phyloP scores from a whole-genome alignment of 2,888 invertebrate genomes.

The Epistrophe grossulariae region DNA sequence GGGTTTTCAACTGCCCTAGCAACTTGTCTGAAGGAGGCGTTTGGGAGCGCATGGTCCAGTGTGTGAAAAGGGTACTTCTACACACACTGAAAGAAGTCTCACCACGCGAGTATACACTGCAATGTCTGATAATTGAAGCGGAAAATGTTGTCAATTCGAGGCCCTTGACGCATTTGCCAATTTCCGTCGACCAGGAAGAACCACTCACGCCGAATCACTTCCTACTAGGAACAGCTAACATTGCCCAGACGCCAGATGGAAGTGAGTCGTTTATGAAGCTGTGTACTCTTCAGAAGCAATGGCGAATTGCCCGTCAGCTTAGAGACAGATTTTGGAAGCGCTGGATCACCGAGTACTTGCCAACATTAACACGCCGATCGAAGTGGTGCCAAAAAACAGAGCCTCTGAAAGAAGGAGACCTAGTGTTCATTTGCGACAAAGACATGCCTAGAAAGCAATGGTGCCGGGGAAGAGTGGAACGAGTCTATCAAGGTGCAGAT shows the following conservation, averaged over 20 bases:
- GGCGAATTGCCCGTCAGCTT: conserved; percentile 67
- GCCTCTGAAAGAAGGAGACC: conserved; percentile 48
- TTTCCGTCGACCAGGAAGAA: no score
- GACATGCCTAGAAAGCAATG: neutral
- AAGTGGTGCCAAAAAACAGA: no score
- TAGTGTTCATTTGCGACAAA: neutral
- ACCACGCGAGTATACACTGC: conserved; percentile 25
- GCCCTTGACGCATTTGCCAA: no score
- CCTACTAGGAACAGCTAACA: conserved; percentile 24
- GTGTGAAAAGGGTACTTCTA: conserved; percentile 53
- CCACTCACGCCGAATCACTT: neutral
- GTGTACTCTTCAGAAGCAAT: conserved; percentile 50
- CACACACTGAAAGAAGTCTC: conserved; percentile 62
- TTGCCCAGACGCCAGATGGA: neutral
- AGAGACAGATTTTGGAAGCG: conserved; percentile 15
- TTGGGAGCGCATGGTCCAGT: conserved; percentile 70
- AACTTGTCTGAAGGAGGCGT: conserved; percentile 67
- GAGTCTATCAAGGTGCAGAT: neutral
- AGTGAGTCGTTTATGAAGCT: conserved; percentile 1
- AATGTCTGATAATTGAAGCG: neutral
- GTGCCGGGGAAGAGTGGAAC: neutral
- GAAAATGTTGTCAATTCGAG: no score
- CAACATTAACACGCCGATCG: no score
- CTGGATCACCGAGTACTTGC: no score
- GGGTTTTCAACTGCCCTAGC: conserved; percentile 19